Evolutionary conservation across 2,113 vertebrate genomes (phyloP), one percentile per base, ranked within the genome.

Genomic region (Oophaga pumilio): DNA sequence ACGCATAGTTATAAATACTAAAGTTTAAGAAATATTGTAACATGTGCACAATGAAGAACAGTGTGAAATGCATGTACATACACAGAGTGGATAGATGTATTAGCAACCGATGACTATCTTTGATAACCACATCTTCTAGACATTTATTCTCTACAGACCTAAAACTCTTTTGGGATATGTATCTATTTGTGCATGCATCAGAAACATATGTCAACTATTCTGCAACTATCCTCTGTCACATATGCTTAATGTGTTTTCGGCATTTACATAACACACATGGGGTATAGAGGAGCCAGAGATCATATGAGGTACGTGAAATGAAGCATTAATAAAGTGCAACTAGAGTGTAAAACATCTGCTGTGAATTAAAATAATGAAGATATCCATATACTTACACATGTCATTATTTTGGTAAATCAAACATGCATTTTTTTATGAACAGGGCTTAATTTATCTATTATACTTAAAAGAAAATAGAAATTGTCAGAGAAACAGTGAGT

Each of bases 241-340:
- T 69, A 83, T 83, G 81, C 49, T 83, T 69, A 83, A 69, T 83
- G 62, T 83, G 81, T 53, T 69, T 17, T 69, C 62, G 26, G 59
- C 43, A 69, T 22, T 68, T n/a, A 83, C 50, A 83, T 52, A 69
- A 20, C 81, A 69, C 62, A 68, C 81, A 69, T 52, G 64, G 64
- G 28, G 62, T 53, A 53, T 6, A 50, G 66, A 52, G 43, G 57
- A 68, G 43, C 62, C 43, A 52, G 20, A 66, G 49, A 43, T 66
- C 43, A 82, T 82, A 49, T n/a, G 81, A 83, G n/a, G n/a, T 43
- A 8, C 20, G 64, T 83, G 62, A n/a, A 83, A 83, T 69, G 81
- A 83, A 69, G 62, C 81, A 83, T 83, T n/a, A 68, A 64, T 7
- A 69, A 83, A 68, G 53, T 83, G 81, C 43, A 68, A 9, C n/a